Conservation (phyloP, 2,113 vertebrate species). For the Fulica atra region DNA sequence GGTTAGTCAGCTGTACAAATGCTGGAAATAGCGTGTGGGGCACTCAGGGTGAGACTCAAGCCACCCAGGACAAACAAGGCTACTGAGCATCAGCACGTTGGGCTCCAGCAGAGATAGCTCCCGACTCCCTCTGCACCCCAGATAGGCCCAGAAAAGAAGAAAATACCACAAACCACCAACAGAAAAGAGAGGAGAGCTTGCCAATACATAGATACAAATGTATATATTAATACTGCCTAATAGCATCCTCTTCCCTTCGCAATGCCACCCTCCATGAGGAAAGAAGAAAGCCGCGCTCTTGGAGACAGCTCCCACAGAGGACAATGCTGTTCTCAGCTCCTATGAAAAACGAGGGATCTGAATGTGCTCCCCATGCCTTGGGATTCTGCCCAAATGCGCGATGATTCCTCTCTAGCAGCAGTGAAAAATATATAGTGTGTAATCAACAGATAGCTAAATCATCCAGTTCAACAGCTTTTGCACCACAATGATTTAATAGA, state of each 20-base stretch:
- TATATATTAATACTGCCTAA: background rate
- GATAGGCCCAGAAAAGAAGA: background rate
- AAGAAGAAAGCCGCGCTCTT: background rate
- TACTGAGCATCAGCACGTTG: background rate
- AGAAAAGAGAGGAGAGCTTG: background rate
- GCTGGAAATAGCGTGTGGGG: background rate
- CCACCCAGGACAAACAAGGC: slow-evolving; percentile 43
- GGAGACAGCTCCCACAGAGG: background rate
- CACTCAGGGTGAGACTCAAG: slow-evolving; percentile 19
- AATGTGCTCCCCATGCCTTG: background rate
- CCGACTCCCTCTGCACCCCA: background rate
- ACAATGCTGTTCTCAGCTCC: background rate
- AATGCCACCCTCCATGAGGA: background rate
- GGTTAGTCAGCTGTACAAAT: slow-evolving; percentile 43
- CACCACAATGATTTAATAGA: slow-evolving; percentile 22
- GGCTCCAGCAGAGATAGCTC: background rate
- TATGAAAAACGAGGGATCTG: background rate
- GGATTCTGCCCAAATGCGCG: background rate
- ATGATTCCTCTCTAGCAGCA: background rate
- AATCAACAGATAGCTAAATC: slow-evolving; percentile 46
- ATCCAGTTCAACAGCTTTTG: background rate
- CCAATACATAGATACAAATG: background rate
- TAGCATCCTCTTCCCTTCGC: background rate
- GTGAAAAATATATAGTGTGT: background rate
- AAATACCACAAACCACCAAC: background rate